phyloP scores from a whole-genome alignment of 2,888 invertebrate genomes.

The Andricus quercusramuli region DNA sequence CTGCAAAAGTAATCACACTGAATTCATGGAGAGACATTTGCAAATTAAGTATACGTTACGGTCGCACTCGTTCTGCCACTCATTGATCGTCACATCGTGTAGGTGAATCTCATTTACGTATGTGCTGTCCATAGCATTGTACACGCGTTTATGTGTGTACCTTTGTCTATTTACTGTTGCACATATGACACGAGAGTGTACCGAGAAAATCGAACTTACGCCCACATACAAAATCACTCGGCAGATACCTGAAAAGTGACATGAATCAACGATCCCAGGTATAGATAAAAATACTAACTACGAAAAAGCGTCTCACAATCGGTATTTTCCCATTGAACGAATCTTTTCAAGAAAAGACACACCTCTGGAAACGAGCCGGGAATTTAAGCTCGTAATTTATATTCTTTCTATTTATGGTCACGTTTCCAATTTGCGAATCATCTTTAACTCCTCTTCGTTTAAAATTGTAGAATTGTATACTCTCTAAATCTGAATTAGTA shows the following conservation, averaged over 20 bases:
- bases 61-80: background rate
- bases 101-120: background rate
- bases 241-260: background rate
- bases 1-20: background rate
- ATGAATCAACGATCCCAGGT: conserved; percentile 7
- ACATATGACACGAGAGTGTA: background rate
- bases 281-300: background rate
- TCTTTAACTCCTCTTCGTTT: too few species aligned
- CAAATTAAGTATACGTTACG: conserved; percentile 13
- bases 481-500: too few species aligned
- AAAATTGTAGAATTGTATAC: too few species aligned
- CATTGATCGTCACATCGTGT: conserved; percentile 25
- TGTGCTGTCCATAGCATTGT: conserved; percentile 6
- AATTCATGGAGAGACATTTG: background rate
- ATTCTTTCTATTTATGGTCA: too few species aligned
- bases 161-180: background rate
- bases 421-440: too few species aligned
- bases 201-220: conserved; percentile 31
- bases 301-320: background rate
- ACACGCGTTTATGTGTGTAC: background rate
- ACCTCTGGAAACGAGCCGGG: too few species aligned
- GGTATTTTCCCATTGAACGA: background rate
- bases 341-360: background rate
- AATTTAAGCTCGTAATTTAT: too few species aligned
- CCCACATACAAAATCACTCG: conserved; percentile 11